Base-by-base conservation (phyloP, 2,113 vertebrate species). In the Paradisaea rubra region DNA sequence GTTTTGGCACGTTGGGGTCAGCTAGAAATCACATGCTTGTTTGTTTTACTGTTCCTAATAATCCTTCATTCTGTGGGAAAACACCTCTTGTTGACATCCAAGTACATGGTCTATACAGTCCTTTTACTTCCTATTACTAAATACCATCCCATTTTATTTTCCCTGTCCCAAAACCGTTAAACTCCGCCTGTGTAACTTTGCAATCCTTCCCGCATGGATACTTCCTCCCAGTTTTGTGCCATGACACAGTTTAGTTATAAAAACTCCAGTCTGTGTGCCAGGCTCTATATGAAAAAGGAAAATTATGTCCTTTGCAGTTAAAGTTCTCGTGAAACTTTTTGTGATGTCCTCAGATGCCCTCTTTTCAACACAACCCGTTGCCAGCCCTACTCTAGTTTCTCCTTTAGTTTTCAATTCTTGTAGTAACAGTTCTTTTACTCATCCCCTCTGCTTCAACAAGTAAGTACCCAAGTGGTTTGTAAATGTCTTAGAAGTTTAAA, bases 331-430 rank as follows among this genome's bases (percentile, higher is more conserved):
- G 60, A 91, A 49, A n/a, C 23, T 80, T 64, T 60, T 37, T 52
- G 6, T 63, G 14, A 31, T 1, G 2, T 24, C 37, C 50, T 60
- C 37, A 61, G 13, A 47, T 7, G 0, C 3, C 60, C 4, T 70
- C 4, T 8, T 47, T 77, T 49, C 45, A 65, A 27, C 7, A 50
- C 7, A 47, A 0, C 9, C n/a, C 2, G 2, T 25, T 70, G 10
- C 20, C 37, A 70, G 25, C 4, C 6, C 19, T 30, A 6, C 12
- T 17, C 44, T 21, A 80, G 24, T 31, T 68, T 33, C 37, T 68
- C 35, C 49, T 19, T 10, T 35, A 49, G 24, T 41, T 42, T 37
- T 11, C 24, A 61, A 1, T 56, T 64, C 11, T 24, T 59, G 2
- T 18, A 41, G 24, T 35, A 47, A 23, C 3, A 72, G 20, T 21